Evolutionary conservation across 2,797 vertebrate genomes (phyloP).

Genomic region (Esox lucius): DNA sequence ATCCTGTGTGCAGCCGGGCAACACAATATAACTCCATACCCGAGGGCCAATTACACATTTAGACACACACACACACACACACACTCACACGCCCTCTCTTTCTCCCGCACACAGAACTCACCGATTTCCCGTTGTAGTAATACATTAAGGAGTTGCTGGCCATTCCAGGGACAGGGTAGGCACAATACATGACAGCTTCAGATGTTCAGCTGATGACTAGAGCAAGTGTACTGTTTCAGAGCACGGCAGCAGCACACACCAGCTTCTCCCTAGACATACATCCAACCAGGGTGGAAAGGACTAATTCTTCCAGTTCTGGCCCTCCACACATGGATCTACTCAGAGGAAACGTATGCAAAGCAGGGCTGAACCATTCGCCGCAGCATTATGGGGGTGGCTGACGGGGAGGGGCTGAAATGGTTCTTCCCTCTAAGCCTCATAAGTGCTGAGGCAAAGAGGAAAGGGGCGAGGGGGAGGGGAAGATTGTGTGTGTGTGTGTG

Average conservation of each 20-base stretch:
- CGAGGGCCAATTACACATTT: background rate
- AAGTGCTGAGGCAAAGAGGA: slow-evolving; percentile 78
- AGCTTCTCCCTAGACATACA: slow-evolving; percentile 82
- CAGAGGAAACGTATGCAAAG: slow-evolving; percentile 97
- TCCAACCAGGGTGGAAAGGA: slow-evolving; percentile 80
- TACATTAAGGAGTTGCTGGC: slow-evolving; percentile 97
- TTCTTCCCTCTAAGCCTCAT: slow-evolving; percentile 75
- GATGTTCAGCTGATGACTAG: slow-evolving; percentile 57
- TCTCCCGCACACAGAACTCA: slow-evolving; percentile 71
- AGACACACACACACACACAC: slow-evolving; percentile 15
- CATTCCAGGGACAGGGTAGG: slow-evolving; percentile 96
- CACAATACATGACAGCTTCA: slow-evolving; percentile 92
- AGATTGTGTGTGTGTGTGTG: too few species aligned
- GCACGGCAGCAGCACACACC: slow-evolving; percentile 61
- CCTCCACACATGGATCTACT: slow-evolving; percentile 87
- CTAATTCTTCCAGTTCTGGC: slow-evolving; percentile 83
- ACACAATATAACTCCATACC: slow-evolving; percentile 3
- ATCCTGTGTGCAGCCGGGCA: slow-evolving; percentile 10
- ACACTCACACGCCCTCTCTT: background rate
- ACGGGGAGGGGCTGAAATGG: slow-evolving; percentile 69
- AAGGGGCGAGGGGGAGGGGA: slow-evolving; percentile 25
- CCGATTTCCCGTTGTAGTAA: slow-evolving; percentile 99
- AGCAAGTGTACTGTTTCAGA: slow-evolving; percentile 54
- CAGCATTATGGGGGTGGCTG: slow-evolving; percentile 71
- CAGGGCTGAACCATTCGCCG: slow-evolving; percentile 87